Evolutionary conservation across 1,140 invertebrate genomes (phyloP).

Genomic region (Chrysomallon squamiferum): DNA sequence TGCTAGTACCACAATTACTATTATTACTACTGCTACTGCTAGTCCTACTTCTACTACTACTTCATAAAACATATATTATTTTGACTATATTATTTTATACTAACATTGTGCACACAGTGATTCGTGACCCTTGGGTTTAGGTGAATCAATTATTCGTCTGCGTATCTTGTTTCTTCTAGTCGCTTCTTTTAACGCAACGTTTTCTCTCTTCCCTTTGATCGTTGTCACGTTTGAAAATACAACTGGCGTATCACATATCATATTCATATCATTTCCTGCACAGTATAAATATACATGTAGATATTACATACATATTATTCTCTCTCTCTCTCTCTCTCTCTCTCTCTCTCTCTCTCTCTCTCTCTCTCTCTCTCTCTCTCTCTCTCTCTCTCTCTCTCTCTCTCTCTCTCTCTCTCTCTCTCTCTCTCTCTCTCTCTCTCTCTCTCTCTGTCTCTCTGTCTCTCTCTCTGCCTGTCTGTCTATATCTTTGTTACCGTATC

Average conservation of each 20-base stretch:
- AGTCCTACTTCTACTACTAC: too few relatives aligned
- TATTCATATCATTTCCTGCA: background rate
- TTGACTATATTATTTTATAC: too few relatives aligned
- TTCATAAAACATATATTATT: too few relatives aligned
- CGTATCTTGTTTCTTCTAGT: background rate
- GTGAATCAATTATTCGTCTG: background rate
- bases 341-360: background rate
- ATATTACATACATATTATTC: background rate
- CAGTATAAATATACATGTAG: too few relatives aligned
- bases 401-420: background rate
- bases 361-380: background rate
- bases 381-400: background rate
- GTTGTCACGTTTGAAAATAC: background rate
- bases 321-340: background rate
- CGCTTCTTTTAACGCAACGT: background rate
- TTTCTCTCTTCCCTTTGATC: background rate
- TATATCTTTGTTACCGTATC: background rate
- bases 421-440: constrained; percentile 3
- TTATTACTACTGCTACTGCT: too few relatives aligned
- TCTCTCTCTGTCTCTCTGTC: background rate
- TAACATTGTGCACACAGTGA: too few relatives aligned
- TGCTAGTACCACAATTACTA: too few relatives aligned
- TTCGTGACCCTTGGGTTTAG: too few relatives aligned
- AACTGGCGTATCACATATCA: background rate
- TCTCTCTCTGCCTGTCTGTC: background rate